Conservation (phyloP, 2,888 invertebrate genomes). For the Pyrrhia umbra region DNA sequence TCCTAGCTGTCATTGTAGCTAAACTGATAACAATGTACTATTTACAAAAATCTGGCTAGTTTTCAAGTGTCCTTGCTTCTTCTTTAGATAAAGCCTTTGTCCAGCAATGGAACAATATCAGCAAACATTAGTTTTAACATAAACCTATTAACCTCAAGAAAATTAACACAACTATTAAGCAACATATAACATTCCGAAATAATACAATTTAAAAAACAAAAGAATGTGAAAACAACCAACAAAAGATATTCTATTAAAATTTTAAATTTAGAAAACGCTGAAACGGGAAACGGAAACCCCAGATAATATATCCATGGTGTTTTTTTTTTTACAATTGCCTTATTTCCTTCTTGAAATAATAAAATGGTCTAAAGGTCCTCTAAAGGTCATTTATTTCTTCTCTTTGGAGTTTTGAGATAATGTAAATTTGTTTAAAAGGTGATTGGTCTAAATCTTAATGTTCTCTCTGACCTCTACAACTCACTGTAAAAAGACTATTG, state of each 20-base stretch:
- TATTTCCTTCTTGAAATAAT: conserved; percentile 64
- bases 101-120: too few species aligned
- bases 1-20: too few species aligned
- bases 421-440: conserved; percentile 34
- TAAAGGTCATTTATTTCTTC: conserved; percentile 52
- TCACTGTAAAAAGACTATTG: too few species aligned
- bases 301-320: conserved; percentile 60
- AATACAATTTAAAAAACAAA: conserved; percentile 10
- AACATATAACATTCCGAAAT: too few species aligned
- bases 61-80: too few species aligned
- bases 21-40: too few species aligned
- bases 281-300: conserved; percentile 52
- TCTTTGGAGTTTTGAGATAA: conserved; percentile 52
- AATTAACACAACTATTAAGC: too few species aligned
- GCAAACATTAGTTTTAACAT: too few species aligned
- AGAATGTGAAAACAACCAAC: conserved; percentile 2
- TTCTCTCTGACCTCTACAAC: too few species aligned
- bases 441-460: conserved; percentile 23
- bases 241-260: conserved; percentile 11
- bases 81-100: too few species aligned
- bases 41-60: too few species aligned
- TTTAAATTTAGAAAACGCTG: conserved; percentile 20
- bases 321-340: conserved; percentile 49
- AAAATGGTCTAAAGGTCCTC: conserved; percentile 44
- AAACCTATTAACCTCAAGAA: too few species aligned